A percentile compares a stretch with the other conserved stretches of the same genome.
These are phyloP conservation scores for Anas platyrhynchos DNA, from an alignment of 2,113 vertebrate genomes.

Conservation along the genomic window DNA sequence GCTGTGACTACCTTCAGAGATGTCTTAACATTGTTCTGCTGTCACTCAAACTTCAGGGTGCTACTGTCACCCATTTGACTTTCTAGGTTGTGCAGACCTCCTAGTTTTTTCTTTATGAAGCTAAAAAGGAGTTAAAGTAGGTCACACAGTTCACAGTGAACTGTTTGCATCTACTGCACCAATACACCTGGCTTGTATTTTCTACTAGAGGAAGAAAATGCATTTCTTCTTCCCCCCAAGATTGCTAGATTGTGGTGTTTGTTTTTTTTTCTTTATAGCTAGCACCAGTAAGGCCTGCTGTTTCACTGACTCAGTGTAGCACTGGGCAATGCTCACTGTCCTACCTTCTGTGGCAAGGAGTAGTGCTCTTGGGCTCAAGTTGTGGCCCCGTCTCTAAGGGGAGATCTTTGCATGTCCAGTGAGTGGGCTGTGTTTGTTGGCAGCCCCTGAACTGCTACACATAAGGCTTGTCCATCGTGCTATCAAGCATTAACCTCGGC, in stretches of 20 bases:
- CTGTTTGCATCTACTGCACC: not conserved
- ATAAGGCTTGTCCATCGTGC: not conserved
- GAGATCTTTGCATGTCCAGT: not conserved
- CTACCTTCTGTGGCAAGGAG: not conserved
- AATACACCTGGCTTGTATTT: not conserved
- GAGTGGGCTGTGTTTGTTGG: not conserved
- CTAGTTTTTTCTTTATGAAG: not conserved
- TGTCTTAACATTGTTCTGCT: not conserved
- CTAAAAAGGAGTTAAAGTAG: not conserved
- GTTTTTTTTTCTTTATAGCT: not conserved
- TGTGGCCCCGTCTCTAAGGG: not conserved
- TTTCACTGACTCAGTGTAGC: not conserved
- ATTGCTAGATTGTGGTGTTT: not conserved
- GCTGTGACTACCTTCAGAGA: not conserved
- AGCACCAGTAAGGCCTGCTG: not conserved
- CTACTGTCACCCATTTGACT: not conserved
- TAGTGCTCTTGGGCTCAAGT: not conserved
- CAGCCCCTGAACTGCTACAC: not conserved
- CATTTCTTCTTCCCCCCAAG: not conserved
- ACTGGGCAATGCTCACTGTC: not conserved
- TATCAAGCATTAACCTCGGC: not conserved
- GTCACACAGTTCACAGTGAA: rapidly evolving
- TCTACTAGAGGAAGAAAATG: not conserved
- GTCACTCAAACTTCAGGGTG: not conserved
- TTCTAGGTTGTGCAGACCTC: not conserved